phyloP scores from a whole-genome alignment of 2,113 vertebrate genomes.

The Herpetotheres cachinnans region DNA sequence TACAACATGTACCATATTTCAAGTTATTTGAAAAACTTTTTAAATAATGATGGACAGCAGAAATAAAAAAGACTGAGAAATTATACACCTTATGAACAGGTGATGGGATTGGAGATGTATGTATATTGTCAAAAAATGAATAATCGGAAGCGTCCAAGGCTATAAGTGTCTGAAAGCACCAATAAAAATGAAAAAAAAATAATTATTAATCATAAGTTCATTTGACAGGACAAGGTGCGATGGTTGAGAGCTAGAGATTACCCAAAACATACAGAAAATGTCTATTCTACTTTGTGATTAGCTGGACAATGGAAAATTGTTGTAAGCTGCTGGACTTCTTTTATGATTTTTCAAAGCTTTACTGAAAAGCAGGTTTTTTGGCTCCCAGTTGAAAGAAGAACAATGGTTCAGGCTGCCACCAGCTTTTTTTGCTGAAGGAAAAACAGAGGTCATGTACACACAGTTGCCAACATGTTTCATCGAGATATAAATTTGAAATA shows the following conservation, averaged over 20 bases:
- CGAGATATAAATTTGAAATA: background rate
- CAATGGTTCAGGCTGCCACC: background rate
- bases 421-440: background rate
- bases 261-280: background rate
- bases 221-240: background rate
- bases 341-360: constrained; percentile 12
- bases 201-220: background rate
- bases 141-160: background rate
- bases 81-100: background rate
- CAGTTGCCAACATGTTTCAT: background rate
- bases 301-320: background rate
- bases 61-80: background rate
- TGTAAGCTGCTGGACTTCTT: background rate
- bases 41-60: background rate
- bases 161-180: background rate
- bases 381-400: constrained; percentile 25
- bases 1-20: background rate
- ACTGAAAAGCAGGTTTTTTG: background rate
- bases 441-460: background rate
- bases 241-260: background rate
- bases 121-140: background rate
- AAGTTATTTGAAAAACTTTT: background rate
- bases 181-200: background rate
- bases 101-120: background rate
- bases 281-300: background rate